These are phyloP conservation scores for Auanema sp. DNA, from an alignment of 2,888 invertebrate genomes.

Conservation along the genomic window DNA sequence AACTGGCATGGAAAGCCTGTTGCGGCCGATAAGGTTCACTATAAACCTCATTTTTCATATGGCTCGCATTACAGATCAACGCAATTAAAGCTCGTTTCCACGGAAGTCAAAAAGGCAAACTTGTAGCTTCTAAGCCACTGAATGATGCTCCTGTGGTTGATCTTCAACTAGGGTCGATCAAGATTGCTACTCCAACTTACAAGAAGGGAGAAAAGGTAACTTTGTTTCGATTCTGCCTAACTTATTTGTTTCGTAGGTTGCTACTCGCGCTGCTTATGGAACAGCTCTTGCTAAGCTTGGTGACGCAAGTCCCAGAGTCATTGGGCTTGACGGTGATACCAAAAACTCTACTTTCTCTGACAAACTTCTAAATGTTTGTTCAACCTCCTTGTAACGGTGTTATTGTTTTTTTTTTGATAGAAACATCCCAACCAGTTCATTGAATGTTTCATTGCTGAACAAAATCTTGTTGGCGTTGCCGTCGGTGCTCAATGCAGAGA, in stretches of 20 bases:
- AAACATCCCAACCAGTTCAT: constrained; percentile 76
- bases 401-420: neutral
- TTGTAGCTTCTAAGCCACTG: constrained; percentile 50
- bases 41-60: neutral
- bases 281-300: constrained; percentile 87
- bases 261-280: constrained; percentile 91
- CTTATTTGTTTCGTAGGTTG: constrained; percentile 69
- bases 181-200: constrained; percentile 77
- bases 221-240: no score
- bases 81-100: constrained; percentile 68
- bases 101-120: constrained; percentile 68
- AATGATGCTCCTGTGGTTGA: constrained; percentile 53
- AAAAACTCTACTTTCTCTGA: constrained; percentile 98
- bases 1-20: constrained; percentile 99
- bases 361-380: constrained; percentile 76
- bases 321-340: constrained; percentile 94
- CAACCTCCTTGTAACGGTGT: neutral
- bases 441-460: constrained; percentile 98
- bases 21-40: constrained; percentile 41
- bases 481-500: constrained; percentile 91
- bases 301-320: constrained; percentile 73
- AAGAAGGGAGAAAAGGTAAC: constrained; percentile 70
- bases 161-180: constrained; percentile 37
- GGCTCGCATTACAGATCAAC: constrained; percentile 36
- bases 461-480: constrained; percentile 78